Percentiles rank a stretch among this genome's conserved stretches.
Conservation (phyloP, 2,113 vertebrate species). For the Empidonax alnorum region DNA sequence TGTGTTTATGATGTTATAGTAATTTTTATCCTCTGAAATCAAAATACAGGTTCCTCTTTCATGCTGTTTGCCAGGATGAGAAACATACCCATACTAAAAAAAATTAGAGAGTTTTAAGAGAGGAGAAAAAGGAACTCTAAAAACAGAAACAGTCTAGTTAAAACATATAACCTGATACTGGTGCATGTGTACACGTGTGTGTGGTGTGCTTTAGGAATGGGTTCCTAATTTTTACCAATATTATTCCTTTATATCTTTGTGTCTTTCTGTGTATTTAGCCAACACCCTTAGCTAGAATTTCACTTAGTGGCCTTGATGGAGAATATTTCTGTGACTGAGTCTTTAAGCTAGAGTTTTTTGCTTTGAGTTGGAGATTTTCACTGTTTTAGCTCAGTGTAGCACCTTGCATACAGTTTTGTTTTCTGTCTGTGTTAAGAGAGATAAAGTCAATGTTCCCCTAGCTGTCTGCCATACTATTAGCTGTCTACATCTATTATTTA, state of each 20-base stretch:
- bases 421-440: background rate
- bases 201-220: background rate
- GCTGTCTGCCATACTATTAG: background rate
- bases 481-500: background rate
- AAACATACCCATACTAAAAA: background rate
- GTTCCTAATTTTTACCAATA: background rate
- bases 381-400: background rate
- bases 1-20: background rate
- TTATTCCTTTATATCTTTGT: background rate
- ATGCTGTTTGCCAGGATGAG: background rate
- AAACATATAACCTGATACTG: background rate
- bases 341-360: background rate
- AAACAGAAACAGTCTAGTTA: background rate
- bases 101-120: background rate
- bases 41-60: background rate
- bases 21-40: background rate
- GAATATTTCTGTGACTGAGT: background rate
- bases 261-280: background rate
- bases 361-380: background rate
- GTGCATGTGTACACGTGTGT: background rate
- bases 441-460: background rate
- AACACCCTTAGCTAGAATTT: background rate
- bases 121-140: background rate
- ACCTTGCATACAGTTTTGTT: accelerated
- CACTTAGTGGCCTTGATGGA: background rate